Percentiles rank a stretch among this genome's conserved stretches.
Conservation (phyloP, 1,140 invertebrate genomes). For the Temnothorax curvispinosus region DNA sequence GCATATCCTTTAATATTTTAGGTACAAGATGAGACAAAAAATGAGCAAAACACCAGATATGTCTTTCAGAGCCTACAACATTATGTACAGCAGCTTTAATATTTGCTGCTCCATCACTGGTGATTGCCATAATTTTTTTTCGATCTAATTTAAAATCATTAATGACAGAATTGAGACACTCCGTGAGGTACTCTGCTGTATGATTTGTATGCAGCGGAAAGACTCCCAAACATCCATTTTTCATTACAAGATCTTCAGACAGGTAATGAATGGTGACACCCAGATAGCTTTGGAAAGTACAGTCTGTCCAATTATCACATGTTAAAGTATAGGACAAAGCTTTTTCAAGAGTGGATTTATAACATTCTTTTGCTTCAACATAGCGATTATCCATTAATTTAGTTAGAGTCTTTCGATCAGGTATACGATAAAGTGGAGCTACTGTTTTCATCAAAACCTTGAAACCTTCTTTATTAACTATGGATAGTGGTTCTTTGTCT, state of each 20-base stretch:
- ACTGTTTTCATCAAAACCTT: not conserved
- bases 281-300: not conserved
- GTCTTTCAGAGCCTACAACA: not conserved
- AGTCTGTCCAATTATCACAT: not conserved
- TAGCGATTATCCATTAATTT: not conserved
- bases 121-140: not conserved
- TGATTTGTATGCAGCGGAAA: not conserved
- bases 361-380: not conserved
- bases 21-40: conserved; percentile 7
- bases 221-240: not conserved
- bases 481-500: not conserved
- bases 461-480: not conserved
- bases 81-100: conserved; percentile 18
- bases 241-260: not conserved
- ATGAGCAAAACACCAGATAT: conserved; percentile 16
- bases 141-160: not conserved
- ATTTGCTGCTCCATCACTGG: conserved; percentile 9
- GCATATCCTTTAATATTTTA: not conserved
- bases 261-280: not conserved
- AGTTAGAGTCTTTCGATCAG: not conserved
- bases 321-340: not conserved
- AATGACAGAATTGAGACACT: not conserved
- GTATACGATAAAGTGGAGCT: not conserved
- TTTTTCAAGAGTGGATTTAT: not conserved
- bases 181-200: not conserved